These are phyloP conservation scores for Dorcus parallelipipedus DNA, from an alignment of 2,888 invertebrate species.

Conservation along the genomic window DNA sequence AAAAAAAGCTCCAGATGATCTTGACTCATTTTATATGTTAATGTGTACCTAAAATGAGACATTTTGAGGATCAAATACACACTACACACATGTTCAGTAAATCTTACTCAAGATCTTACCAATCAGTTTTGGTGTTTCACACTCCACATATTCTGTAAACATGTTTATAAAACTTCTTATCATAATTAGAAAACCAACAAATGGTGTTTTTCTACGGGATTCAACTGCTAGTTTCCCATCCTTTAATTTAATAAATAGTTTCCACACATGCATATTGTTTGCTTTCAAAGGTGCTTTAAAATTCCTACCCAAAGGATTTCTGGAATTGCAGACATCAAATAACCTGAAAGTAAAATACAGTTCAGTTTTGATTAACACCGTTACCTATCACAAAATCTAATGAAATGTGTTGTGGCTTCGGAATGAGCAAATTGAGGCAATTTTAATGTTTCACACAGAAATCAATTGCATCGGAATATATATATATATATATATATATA, in stretches of 20 bases:
- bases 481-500: too few species aligned
- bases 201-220: constrained; percentile 13
- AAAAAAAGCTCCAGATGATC: constrained; percentile 28
- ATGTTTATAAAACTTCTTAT: constrained; percentile 11
- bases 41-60: constrained; percentile 15
- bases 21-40: constrained; percentile 26
- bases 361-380: too few species aligned
- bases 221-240: neutral
- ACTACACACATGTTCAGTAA: too few species aligned
- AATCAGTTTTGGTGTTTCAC: too few species aligned
- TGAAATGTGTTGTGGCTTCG: too few species aligned
- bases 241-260: too few species aligned
- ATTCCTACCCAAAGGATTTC: too few species aligned
- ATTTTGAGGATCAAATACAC: neutral
- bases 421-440: constrained; percentile 23
- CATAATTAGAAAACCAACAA: constrained; percentile 16
- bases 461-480: constrained; percentile 28
- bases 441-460: constrained; percentile 23
- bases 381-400: constrained; percentile 21
- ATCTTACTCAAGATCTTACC: too few species aligned
- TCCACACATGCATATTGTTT: too few species aligned
- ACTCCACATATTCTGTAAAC: constrained; percentile 2
- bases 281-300: too few species aligned
- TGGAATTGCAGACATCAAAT: too few species aligned
- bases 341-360: too few species aligned